Evolutionary conservation across 2,797 vertebrate species (phyloP).

Genomic region (Centroberyx gerrardi): DNA sequence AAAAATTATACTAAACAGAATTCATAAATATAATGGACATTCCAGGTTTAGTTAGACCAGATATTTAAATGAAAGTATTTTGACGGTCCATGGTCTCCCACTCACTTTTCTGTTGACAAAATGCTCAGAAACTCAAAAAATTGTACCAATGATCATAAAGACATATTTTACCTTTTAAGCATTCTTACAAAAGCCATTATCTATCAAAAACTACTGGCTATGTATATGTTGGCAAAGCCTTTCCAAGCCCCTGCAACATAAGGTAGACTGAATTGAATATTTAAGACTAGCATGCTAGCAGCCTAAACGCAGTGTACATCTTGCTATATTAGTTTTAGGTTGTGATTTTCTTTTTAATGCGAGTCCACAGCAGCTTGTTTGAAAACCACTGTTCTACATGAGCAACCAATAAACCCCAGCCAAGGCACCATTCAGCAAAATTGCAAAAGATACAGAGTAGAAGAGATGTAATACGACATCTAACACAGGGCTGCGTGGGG

Average conservation of each 20-base stretch:
- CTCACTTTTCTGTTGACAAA: background rate
- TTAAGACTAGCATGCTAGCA: background rate
- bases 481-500: slow-evolving; percentile 55
- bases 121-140: background rate
- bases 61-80: no score
- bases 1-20: background rate
- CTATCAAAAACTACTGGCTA: background rate
- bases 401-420: slow-evolving; percentile 37
- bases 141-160: background rate
- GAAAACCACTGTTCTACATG: slow-evolving; percentile 49
- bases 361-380: background rate
- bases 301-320: slow-evolving; percentile 6
- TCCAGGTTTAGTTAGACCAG: background rate
- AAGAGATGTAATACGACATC: slow-evolving; percentile 54
- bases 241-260: slow-evolving; percentile 12
- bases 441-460: slow-evolving; percentile 36
- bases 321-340: background rate
- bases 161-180: background rate
- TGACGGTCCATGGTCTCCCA: no score
- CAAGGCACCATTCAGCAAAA: slow-evolving; percentile 44
- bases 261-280: background rate
- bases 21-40: no score
- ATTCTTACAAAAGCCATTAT: background rate
- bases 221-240: slow-evolving; percentile 4
- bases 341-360: slow-evolving; percentile 17